Evolutionary conservation across 2,113 vertebrate species (phyloP).

Genomic region (Mohoua ochrocephala): DNA sequence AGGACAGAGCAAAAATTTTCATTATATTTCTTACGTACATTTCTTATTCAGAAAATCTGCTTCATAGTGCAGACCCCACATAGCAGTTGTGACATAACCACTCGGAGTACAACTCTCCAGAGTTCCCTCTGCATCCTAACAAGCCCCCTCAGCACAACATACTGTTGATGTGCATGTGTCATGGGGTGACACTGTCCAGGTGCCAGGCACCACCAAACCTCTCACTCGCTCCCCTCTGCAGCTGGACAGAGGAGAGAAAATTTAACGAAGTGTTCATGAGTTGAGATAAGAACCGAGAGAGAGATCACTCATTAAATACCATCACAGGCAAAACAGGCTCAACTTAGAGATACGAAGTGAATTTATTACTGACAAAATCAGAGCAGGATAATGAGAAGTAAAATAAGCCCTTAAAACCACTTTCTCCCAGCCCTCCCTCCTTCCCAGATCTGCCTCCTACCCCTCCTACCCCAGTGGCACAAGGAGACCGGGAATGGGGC

Average conservation of each 20-base stretch:
- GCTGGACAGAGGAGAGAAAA: not conserved
- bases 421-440: not conserved
- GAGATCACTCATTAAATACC: not conserved
- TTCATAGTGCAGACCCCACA: not conserved
- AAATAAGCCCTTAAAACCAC: not conserved
- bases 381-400: not conserved
- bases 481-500: not conserved
- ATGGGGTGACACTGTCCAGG: not conserved
- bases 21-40: not conserved
- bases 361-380: not conserved
- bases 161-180: not conserved
- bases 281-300: not conserved
- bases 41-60: not conserved
- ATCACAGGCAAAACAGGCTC: not conserved
- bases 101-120: not conserved
- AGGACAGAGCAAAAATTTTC: not conserved
- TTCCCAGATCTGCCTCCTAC: not conserved
- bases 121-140: not conserved
- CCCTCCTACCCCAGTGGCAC: not conserved
- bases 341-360: not conserved
- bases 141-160: not conserved
- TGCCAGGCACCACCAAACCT: not conserved
- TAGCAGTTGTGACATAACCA: too few species aligned
- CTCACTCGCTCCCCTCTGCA: not conserved
- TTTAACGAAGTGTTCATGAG: not conserved